Evolutionary conservation across 2,888 invertebrate species (phyloP).

Genomic region (Euplexia lucipara): DNA sequence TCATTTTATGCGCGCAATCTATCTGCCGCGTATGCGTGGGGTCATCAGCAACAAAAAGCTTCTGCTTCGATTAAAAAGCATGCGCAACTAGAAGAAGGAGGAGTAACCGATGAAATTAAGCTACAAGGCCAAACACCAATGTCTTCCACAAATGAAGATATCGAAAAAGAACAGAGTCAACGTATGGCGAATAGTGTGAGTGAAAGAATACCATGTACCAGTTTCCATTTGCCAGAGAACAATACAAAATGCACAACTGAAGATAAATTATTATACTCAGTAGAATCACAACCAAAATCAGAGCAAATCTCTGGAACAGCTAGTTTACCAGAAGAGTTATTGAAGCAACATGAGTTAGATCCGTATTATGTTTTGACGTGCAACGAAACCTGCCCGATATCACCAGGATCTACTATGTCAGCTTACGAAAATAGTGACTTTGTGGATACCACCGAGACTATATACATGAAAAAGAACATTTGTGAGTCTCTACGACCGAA

Average conservation of each 20-base stretch:
- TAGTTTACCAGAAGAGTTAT: constrained; percentile 6
- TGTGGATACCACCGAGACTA: constrained; percentile 10
- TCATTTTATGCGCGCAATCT: neutral
- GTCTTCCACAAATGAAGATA: neutral
- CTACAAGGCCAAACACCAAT: neutral
- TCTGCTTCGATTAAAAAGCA: neutral
- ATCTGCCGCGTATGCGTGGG: neutral
- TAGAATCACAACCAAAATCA: neutral
- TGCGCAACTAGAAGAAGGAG: neutral
- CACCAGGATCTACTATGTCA: constrained; percentile 25
- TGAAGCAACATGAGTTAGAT: constrained; percentile 34
- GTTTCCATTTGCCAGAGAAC: neutral
- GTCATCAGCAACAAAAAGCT: neutral
- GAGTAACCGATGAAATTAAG: neutral
- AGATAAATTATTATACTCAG: neutral
- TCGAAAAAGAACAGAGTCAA: neutral
- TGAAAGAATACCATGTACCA: neutral
- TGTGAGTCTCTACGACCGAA: constrained; percentile 17
- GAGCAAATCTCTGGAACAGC: neutral
- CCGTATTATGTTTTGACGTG: constrained; percentile 50
- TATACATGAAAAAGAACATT: constrained; percentile 32
- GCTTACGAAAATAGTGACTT: neutral
- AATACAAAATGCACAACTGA: no score
- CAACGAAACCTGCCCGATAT: constrained; percentile 59
- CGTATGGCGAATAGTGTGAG: neutral